A percentile compares a stretch with the other conserved stretches of the same genome.
These are phyloP conservation scores for Pterois miles DNA, from an alignment of 2,797 vertebrate genomes.

Conservation along the genomic window DNA sequence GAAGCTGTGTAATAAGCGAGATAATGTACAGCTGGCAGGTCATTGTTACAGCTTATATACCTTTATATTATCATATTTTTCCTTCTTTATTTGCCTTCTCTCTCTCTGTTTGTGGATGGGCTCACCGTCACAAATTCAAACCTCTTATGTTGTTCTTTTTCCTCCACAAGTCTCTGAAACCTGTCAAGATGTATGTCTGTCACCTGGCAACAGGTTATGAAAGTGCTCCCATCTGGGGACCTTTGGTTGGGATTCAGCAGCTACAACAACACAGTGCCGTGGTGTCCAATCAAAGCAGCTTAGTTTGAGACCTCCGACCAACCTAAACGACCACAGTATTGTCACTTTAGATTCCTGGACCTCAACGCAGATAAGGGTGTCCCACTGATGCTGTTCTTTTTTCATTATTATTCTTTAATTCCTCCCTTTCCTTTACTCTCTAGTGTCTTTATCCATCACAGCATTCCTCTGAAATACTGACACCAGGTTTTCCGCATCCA, in stretches of 20 bases:
- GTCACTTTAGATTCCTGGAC: conserved; percentile 13
- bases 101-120: neutral
- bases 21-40: too few species aligned
- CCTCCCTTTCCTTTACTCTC: conserved; percentile 1
- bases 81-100: neutral
- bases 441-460: conserved; percentile 7
- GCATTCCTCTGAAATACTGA: conserved; percentile 15
- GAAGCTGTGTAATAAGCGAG: too few species aligned
- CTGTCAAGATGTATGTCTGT: conserved; percentile 15
- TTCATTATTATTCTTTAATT: conserved; percentile 21
- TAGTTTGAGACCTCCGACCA: neutral
- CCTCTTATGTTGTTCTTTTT: neutral
- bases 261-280: neutral
- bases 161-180: neutral
- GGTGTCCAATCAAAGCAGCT: conserved; percentile 1
- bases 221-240: neutral
- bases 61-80: neutral
- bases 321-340: neutral
- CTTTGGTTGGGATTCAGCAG: conserved; percentile 5
- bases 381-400: neutral
- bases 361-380: neutral
- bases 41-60: neutral
- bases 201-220: conserved; percentile 5
- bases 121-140: neutral
- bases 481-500: conserved; percentile 16